Evolutionary conservation across 2,797 vertebrate species (phyloP).

Genomic region (Fistularia tabacaria): DNA sequence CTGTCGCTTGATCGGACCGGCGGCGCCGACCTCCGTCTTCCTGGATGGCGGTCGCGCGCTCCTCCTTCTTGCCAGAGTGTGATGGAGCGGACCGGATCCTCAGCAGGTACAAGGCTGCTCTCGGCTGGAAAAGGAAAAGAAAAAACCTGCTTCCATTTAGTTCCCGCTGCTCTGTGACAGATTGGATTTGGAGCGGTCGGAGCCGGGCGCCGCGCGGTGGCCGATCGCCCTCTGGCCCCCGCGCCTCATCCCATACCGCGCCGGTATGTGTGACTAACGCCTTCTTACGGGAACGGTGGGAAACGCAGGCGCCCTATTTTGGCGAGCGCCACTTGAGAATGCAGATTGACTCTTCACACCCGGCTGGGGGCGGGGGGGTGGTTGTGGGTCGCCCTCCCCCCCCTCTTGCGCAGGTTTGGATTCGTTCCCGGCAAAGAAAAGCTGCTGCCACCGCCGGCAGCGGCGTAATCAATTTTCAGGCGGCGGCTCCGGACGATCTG

Average conservation of each 20-base stretch:
- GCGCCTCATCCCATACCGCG: slow-evolving; percentile 58
- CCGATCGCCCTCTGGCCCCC: slow-evolving; percentile 55
- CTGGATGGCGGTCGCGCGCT: neutral
- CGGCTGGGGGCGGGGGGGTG: too few species aligned
- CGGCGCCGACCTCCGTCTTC: neutral
- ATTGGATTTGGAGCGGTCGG: slow-evolving; percentile 56
- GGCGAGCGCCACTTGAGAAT: slow-evolving; percentile 25
- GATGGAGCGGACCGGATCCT: slow-evolving; percentile 42
- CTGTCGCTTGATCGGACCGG: neutral
- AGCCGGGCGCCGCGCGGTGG: slow-evolving; percentile 59
- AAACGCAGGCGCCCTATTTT: slow-evolving; percentile 60
- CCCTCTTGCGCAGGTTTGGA: neutral
- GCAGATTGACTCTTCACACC: slow-evolving; percentile 10
- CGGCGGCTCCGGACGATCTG: slow-evolving; percentile 34
- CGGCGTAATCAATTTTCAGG: slow-evolving; percentile 43
- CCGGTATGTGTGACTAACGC: slow-evolving; percentile 74
- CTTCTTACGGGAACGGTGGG: slow-evolving; percentile 39
- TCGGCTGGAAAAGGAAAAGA: slow-evolving; percentile 8
- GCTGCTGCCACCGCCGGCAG: too few species aligned
- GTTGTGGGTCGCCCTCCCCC: too few species aligned
- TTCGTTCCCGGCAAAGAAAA: slow-evolving; percentile 29
- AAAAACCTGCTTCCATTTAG: slow-evolving; percentile 54
- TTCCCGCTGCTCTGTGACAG: slow-evolving; percentile 53
- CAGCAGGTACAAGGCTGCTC: slow-evolving; percentile 52
- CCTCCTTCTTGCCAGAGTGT: slow-evolving; percentile 37